Base-by-base conservation (phyloP, 2,113 vertebrate species). In the Vulpes lagopus region DNA sequence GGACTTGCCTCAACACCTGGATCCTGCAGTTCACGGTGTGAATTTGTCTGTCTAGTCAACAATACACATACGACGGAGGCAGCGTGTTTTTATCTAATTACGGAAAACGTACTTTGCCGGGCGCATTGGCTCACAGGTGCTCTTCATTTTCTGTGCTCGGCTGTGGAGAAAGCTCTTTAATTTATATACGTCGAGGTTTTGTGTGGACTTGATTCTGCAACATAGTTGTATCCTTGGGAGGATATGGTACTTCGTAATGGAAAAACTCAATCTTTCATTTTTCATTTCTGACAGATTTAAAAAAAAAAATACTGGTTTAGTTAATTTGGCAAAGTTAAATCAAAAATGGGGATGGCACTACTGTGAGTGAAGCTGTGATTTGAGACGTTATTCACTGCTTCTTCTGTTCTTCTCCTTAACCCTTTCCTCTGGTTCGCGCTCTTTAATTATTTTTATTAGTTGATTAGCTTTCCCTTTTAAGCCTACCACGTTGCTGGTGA, bases 21-120 rank as follows among this genome's bases (percentile, higher is more conserved):
- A 78, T 11, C 23, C n/a, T 76, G 43, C n/a, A 51, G 43, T 30
- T 89, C 81, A 35, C 74, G 19, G 32, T 55, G 53, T 80, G 81
- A 79, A 32, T 30, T 62, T 8, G 57, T 89, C 55, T 62, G 16
- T 92, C 49, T 59, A 15, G 27, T 57, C 71, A 80, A 78, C 35
- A 64, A 25, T 10, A 51, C 14, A 20, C 14, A 35, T 30, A 32
- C 6, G 32, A 59, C 23, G 35, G 51, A 91, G 62, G 53, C 60
- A 53, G 76, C 11, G 1, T 82, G 74, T 60, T 89, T 87, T 93
- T 53, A 95, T 91, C 93, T 76, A 84, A 64, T 89, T 88, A 74
- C 32, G 59, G 64, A 53, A 82, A 89, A 6, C 8, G 3, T 20
- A 53, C 79, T 84, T 94, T 96, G 57, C 80, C 84, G 76, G 76